These are phyloP conservation scores for Puma concolor DNA, from an alignment of 2,113 vertebrate species.

Conservation along the genomic window DNA sequence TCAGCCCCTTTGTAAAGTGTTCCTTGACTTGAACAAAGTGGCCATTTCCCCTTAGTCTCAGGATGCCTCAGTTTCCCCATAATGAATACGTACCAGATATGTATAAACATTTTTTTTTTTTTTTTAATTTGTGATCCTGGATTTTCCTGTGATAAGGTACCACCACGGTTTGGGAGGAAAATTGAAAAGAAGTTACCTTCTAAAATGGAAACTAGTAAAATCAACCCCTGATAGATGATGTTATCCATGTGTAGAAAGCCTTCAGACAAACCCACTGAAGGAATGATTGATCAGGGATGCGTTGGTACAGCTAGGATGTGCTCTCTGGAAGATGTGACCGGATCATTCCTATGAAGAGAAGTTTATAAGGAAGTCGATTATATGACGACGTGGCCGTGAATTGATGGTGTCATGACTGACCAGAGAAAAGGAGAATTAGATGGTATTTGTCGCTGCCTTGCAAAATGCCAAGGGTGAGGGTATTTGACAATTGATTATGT, in stretches of 20 bases:
- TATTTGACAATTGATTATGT: neutral
- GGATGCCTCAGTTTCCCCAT: neutral
- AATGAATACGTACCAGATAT: neutral
- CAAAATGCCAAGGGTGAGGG: neutral
- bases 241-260: neutral
- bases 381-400: neutral
- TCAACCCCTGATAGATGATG: neutral
- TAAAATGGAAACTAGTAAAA: neutral
- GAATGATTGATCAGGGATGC: neutral
- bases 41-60: neutral
- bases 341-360: neutral
- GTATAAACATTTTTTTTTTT: neutral
- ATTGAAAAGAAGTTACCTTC: neutral
- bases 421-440: neutral
- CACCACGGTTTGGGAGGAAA: neutral
- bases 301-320: neutral
- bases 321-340: neutral
- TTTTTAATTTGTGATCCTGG: neutral
- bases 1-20: neutral
- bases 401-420: neutral
- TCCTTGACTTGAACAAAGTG: constrained; percentile 19
- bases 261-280: neutral
- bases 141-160: neutral
- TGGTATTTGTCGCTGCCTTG: neutral
- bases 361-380: neutral